Evolutionary conservation across 1,140 invertebrate species (phyloP), one percentile per base, ranked within the genome.

Genomic region (Ceratitis capitata): DNA sequence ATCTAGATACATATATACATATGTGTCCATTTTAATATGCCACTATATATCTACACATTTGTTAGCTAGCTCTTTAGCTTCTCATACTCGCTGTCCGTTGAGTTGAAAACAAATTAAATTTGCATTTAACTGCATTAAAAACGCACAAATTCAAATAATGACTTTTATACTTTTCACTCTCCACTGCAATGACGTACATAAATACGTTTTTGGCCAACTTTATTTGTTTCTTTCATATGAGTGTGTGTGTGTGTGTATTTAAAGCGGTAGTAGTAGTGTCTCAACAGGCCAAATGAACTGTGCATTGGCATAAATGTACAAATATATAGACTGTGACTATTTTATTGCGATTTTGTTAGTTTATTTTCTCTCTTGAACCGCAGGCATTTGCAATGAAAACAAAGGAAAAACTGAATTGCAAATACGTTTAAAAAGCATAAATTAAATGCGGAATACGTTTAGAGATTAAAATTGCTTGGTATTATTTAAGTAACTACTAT

Each of bases 41-140:
- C 51, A 56, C n/a, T 19, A 56, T 19, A 14, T 49, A 49, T 49
- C 7, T 14, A 56, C n/a, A 19, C 6, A n/a, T 56, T 10, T 56
- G 53, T 56, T 10, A 26, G 10, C 0, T 61, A 7, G 53, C 19
- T n/a, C 56, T 61, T 29, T 9, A 6, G 51, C 51, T 3, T 49
- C 10, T 56, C 19, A 23, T n/a, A 56, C n/a, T 16, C 32, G 32
- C 32, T 69, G 32, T 2, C 39, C 39, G 26, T 23, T 45, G 69
- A 78, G 39, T 45, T 42, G 39, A 23, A 78, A 78, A 45, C 69
- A 78, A 78, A 78, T 78, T 78, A 78, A 42, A 78, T 78, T 78
- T 78, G 69, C 69, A 78, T 78, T 78, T 78, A 42, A 78, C 69
- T 78, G 69, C 69, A 78, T 78, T 45, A 78, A 78, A 78, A 78